Evolutionary conservation across 2,797 vertebrate species (phyloP).

Genomic region (Florisuga fusca): DNA sequence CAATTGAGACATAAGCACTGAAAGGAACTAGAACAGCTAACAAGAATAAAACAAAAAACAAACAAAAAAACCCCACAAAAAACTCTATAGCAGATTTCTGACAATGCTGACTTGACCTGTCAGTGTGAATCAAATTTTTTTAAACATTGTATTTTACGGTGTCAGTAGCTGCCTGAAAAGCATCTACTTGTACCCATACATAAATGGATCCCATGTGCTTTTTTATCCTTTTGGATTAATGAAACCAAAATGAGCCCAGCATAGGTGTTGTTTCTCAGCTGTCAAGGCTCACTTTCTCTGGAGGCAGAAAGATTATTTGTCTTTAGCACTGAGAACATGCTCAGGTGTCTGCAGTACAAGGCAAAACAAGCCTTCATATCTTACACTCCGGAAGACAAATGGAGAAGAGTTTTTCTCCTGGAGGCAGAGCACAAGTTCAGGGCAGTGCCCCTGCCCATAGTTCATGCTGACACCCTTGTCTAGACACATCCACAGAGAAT

Average conservation of each 20-base stretch:
- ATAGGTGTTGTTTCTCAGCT: neutral
- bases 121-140: neutral
- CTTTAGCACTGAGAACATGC: neutral
- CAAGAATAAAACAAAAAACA: too few relatives aligned
- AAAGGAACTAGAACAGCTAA: neutral
- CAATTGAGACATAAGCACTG: neutral
- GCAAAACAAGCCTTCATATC: neutral
- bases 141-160: neutral
- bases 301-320: neutral
- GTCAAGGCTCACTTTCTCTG: neutral
- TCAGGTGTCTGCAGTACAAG: neutral
- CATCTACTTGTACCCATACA: neutral
- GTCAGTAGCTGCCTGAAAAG: neutral
- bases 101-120: neutral
- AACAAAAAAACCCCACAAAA: too few relatives aligned
- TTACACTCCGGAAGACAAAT: neutral
- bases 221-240: neutral
- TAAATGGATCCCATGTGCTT: rapidly evolving
- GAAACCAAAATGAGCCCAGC: neutral
- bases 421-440: neutral
- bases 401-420: neutral
- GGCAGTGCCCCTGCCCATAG: neutral
- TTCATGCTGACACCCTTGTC: neutral
- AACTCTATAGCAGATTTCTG: neutral
- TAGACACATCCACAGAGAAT: neutral